Evolutionary conservation across 2,113 vertebrate genomes (phyloP).

Genomic region (Bubo blakistoni): DNA sequence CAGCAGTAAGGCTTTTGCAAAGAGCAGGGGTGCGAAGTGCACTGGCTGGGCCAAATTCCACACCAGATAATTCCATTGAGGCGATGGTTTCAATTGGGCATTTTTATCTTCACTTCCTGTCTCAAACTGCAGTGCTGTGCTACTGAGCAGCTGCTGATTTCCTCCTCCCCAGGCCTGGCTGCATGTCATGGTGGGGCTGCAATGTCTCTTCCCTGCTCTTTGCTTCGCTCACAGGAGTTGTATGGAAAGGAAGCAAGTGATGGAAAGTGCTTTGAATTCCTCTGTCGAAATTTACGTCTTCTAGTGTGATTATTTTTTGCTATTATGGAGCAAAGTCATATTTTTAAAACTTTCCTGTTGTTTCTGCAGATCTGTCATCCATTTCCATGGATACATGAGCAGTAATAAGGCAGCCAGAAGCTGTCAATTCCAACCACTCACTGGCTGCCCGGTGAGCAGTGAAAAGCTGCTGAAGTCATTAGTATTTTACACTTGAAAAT

Average conservation of each 20-base stretch:
- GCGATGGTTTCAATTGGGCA: not conserved
- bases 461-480: constrained; percentile 41
- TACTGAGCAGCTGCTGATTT: constrained; percentile 45
- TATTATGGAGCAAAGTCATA: not conserved
- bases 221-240: not conserved
- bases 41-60: constrained; percentile 41
- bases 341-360: constrained; percentile 27
- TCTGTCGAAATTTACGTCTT: not conserved
- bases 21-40: not conserved
- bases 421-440: constrained; percentile 40
- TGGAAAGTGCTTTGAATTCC: constrained; percentile 11
- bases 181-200: not conserved
- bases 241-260: not conserved
- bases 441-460: constrained; percentile 23
- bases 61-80: constrained; percentile 61
- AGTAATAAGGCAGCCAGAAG: not conserved
- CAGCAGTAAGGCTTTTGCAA: not conserved
- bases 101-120: constrained; percentile 36
- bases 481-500: constrained; percentile 22
- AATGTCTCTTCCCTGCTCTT: not conserved
- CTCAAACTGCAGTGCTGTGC: not conserved
- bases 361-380: constrained; percentile 17
- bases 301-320: not conserved
- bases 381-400: constrained; percentile 46
- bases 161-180: constrained; percentile 5